These are phyloP conservation scores for Neoniphon sammara DNA, from an alignment of 2,797 vertebrate genomes.

Conservation along the genomic window DNA sequence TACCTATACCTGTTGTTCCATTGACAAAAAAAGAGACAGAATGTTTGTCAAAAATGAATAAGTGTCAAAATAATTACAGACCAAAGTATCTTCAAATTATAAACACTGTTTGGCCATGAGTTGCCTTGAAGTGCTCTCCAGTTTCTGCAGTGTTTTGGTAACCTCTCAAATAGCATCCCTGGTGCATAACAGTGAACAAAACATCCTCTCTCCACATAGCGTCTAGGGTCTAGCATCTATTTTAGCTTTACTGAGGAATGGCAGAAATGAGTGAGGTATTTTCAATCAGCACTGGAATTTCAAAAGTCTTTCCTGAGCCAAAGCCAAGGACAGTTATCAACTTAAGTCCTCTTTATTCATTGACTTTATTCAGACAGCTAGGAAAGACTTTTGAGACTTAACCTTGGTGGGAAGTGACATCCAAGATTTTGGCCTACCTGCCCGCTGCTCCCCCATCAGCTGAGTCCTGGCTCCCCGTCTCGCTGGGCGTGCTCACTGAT, in stretches of 20 bases:
- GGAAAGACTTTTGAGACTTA: neutral
- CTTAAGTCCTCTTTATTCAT: neutral
- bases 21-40: constrained; percentile 61
- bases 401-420: too few relatives aligned
- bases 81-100: constrained; percentile 29
- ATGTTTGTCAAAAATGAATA: constrained; percentile 44
- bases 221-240: neutral
- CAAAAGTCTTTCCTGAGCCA: neutral
- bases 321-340: neutral
- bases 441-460: constrained; percentile 91
- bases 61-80: constrained; percentile 12
- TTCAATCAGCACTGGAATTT: neutral
- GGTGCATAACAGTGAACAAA: neutral
- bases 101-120: neutral
- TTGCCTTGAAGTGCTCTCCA: neutral
- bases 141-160: neutral
- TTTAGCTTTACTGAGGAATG: neutral
- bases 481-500: constrained; percentile 97
- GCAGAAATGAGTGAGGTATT: neutral
- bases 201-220: neutral
- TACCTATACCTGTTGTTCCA: constrained; percentile 82
- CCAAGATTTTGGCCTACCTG: constrained; percentile 83
- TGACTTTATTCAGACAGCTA: neutral
- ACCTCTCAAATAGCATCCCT: constrained; percentile 39
- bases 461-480: constrained; percentile 98